Evolutionary conservation across 2,797 vertebrate genomes (phyloP), one percentile per base, ranked within the genome.

Genomic region (Hoplostethus atlanticus): DNA sequence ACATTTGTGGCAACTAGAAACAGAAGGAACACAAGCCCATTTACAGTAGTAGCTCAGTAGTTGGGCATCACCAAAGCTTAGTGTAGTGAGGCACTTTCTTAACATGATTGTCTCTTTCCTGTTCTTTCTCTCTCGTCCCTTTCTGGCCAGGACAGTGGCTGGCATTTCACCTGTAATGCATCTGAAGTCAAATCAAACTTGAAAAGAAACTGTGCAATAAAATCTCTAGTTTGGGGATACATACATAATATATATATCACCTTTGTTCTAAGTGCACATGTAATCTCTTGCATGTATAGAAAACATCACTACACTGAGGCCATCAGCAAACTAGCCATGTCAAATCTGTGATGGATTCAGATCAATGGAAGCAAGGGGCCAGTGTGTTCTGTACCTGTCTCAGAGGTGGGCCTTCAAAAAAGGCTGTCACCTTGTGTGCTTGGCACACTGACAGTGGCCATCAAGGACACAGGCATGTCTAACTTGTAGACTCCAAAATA

Each of bases 401-500:
- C 34, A 60, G 25, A 28, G 40, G 46, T 58, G 58, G 16, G 3
- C 17, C 21, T 68, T 68, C 40, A 62, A 42, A 71, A 69, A 62
- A 4, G 3, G n/a, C 31, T 2, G 2, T 28, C 47, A 25, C 34
- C 47, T 51, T 66, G 50, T 60, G 53, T 67, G 30, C 21, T 68
- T 80, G 73, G 58, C 76, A 80, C 6, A 7, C 30, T 15, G 34
- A 57, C 51, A 60, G 55, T 2, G 6, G 54, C 36, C 68, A 80
- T 83, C 65, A 75, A 59, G 10, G 28, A 73, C 65, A 77, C 73
- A 68, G 57, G 38, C 84, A 73, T 56, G 44, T 68, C 34, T 54
- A 34, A 78, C 76, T 66, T 72, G 68, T 44, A 46, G 50, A 70
- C 28, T 63, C 75, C 10, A 68, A 82, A 81, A 73, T 52, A 78